A percentile compares a stretch with the other conserved stretches of the same genome.
Evolutionary conservation across 2,113 vertebrate species (phyloP).

Genomic region (Suricata suricatta): DNA sequence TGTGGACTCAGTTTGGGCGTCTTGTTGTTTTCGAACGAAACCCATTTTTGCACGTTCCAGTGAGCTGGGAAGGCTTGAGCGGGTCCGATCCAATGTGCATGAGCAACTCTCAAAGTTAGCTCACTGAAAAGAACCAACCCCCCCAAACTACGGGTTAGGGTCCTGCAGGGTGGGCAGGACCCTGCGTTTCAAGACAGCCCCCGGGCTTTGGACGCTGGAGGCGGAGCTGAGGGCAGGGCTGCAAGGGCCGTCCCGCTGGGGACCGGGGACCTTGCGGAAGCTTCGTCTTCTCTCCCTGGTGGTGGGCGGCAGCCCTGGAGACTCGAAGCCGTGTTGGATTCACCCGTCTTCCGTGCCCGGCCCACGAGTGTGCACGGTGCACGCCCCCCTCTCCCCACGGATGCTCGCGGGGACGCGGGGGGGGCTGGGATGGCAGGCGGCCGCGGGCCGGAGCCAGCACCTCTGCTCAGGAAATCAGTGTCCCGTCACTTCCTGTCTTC

Average conservation of each 20-base stretch:
- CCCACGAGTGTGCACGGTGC: too few species aligned
- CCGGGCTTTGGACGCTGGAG: rapidly evolving
- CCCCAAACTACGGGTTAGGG: background rate
- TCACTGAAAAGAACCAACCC: background rate
- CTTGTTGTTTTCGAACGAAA: background rate
- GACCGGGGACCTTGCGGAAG: rapidly evolving
- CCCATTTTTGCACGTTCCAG: background rate
- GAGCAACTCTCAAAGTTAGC: background rate
- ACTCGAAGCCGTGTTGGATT: rapidly evolving
- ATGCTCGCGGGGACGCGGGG: too few species aligned
- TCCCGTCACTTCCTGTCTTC: rapidly evolving
- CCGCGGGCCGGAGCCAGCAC: rapidly evolving
- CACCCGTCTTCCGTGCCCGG: rapidly evolving
- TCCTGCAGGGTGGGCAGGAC: background rate
- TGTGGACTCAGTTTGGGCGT: rapidly evolving
- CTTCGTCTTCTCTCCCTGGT: rapidly evolving
- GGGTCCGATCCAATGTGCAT: rapidly evolving
- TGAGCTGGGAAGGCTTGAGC: rapidly evolving
- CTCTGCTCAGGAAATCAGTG: rapidly evolving
- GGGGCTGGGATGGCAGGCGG: too few species aligned
- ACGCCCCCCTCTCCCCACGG: too few species aligned
- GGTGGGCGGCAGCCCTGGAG: rapidly evolving
- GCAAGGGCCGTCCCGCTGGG: rapidly evolving
- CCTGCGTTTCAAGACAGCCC: too few species aligned
- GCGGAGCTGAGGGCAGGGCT: rapidly evolving